Evolutionary conservation across 2,113 vertebrate species (phyloP).

Genomic region (Myotis brandtii): DNA sequence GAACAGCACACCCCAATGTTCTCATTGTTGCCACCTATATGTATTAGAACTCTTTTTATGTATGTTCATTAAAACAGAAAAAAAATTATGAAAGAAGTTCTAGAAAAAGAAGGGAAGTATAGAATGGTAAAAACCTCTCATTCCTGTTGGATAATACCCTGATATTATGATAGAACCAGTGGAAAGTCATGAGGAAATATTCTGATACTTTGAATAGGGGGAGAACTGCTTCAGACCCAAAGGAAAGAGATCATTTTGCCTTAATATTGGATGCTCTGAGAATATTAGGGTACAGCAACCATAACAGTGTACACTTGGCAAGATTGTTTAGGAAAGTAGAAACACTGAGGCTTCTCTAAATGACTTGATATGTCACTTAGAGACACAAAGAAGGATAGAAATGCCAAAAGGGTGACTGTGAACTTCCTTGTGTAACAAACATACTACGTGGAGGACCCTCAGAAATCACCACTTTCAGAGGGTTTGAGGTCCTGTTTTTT

Average conservation of each 20-base stretch:
- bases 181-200: not conserved
- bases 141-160: not conserved
- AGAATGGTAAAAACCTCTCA: not conserved
- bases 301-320: not conserved
- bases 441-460: too few species aligned
- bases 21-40: not conserved
- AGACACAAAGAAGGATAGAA: not conserved
- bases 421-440: not conserved
- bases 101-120: not conserved
- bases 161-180: not conserved
- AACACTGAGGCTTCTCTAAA: not conserved
- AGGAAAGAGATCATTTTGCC: fast-evolving
- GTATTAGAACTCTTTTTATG: not conserved
- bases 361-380: too few species aligned
- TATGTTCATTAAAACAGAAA: not conserved
- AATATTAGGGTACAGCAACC: not conserved
- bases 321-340: not conserved
- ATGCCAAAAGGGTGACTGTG: not conserved
- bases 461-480: not conserved
- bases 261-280: not conserved
- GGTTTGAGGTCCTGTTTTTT: not conserved
- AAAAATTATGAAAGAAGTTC: not conserved
- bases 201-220: not conserved
- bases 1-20: not conserved
- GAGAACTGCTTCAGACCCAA: not conserved